These are phyloP conservation scores for Phyllostomus discolor DNA, from an alignment of 2,113 vertebrate genomes.

Conservation along the genomic window DNA sequence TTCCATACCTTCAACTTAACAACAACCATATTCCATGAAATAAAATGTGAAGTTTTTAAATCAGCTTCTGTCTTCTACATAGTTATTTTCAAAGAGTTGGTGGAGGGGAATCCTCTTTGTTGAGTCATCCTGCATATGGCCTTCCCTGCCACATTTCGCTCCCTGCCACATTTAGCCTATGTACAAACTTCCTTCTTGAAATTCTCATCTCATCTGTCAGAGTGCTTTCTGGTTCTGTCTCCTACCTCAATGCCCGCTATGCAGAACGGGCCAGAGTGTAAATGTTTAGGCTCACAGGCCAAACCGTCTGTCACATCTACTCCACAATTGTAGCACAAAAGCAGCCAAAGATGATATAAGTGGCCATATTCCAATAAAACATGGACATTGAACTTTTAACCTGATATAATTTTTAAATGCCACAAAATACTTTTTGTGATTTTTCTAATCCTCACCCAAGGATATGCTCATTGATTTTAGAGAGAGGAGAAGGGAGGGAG, in stretches of 20 bases:
- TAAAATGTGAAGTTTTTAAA: slow-evolving; percentile 48
- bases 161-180: neutral
- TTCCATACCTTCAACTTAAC: neutral
- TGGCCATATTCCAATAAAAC: neutral
- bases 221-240: neutral
- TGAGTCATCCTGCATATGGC: neutral
- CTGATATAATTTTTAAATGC: neutral
- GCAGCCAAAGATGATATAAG: neutral
- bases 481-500: too few relatives aligned
- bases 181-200: neutral
- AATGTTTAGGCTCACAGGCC: neutral
- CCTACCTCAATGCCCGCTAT: neutral
- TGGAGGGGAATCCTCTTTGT: neutral
- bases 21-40: slow-evolving; percentile 17
- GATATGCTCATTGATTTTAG: too few relatives aligned
- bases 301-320: neutral
- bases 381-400: neutral
- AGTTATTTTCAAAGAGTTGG: neutral
- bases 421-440: neutral
- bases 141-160: neutral
- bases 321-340: neutral
- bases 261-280: neutral
- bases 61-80: neutral
- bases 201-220: neutral
- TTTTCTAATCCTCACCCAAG: neutral